phyloP scores from a whole-genome alignment of 2,797 vertebrate genomes.

The Ataeniobius toweri region DNA sequence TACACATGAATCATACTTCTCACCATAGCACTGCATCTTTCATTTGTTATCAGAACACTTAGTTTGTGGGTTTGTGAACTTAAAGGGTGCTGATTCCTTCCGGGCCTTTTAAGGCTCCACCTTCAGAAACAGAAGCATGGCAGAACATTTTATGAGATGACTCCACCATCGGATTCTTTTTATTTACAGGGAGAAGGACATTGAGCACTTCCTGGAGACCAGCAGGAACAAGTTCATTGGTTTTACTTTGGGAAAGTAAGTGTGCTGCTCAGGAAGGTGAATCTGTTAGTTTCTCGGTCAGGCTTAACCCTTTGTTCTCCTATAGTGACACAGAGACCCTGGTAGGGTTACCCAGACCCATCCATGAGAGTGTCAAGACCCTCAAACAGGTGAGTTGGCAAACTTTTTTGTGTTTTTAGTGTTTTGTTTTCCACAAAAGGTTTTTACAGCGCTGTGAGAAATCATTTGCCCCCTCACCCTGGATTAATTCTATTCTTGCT shows the following conservation, averaged over 20 bases:
- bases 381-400: conserved; percentile 88
- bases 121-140: neutral
- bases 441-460: neutral
- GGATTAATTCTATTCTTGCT: neutral
- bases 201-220: conserved; percentile 94
- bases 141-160: neutral
- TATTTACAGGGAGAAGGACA: conserved; percentile 91
- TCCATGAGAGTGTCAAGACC: conserved; percentile 96
- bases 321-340: conserved; percentile 93
- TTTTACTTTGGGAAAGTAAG: conserved; percentile 95
- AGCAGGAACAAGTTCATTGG: conserved; percentile 98
- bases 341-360: conserved; percentile 93
- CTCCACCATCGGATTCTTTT: conserved; percentile 19
- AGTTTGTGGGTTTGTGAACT: neutral
- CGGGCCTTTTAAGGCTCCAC: neutral
- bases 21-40: conserved; percentile 12
- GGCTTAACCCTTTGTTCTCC: conserved; percentile 16
- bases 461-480: neutral
- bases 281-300: neutral
- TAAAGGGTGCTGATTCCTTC: neutral
- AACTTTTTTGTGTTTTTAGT: neutral
- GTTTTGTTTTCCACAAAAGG: neutral
- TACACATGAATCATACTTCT: conserved; percentile 55
- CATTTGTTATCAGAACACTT: conserved; percentile 12
- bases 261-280: conserved; percentile 20